Evolutionary conservation across 2,797 vertebrate species (phyloP).

Genomic region (Pipistrellus pipistrellus): DNA sequence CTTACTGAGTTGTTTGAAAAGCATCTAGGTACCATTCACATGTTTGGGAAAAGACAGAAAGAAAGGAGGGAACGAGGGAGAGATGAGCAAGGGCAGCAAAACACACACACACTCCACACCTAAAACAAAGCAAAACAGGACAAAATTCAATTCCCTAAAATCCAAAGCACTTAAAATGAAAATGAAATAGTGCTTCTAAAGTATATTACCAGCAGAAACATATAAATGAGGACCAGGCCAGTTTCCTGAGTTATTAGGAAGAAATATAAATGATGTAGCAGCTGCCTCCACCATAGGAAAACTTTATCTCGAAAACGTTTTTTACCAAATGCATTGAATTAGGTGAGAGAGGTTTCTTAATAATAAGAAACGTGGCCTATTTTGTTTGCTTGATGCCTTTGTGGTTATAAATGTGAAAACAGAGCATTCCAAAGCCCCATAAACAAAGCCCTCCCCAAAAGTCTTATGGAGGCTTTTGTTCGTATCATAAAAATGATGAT

Average conservation of each 20-base stretch:
- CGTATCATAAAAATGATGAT: not conserved
- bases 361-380: constrained; percentile 35
- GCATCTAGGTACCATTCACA: not conserved
- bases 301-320: constrained; percentile 40
- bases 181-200: constrained; percentile 21
- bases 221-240: not conserved
- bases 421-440: constrained; percentile 2
- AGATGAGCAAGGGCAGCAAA: not conserved
- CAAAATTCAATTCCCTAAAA: constrained; percentile 54
- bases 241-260: constrained; percentile 29
- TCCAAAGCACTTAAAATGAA: constrained; percentile 39
- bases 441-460: constrained; percentile 9
- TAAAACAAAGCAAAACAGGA: constrained; percentile 39
- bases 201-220: constrained; percentile 6
- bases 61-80: not conserved
- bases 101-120: no score
- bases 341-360: not conserved
- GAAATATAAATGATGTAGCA: constrained; percentile 50
- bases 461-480: not conserved
- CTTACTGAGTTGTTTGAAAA: not conserved
- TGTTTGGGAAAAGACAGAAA: not conserved
- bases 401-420: not conserved
- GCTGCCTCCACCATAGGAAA: constrained; percentile 43
- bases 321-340: constrained; percentile 50
- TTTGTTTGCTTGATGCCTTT: constrained; percentile 41